These are phyloP conservation scores for Subanguina moxae DNA, from an alignment of 1,140 invertebrate species.

Conservation along the genomic window DNA sequence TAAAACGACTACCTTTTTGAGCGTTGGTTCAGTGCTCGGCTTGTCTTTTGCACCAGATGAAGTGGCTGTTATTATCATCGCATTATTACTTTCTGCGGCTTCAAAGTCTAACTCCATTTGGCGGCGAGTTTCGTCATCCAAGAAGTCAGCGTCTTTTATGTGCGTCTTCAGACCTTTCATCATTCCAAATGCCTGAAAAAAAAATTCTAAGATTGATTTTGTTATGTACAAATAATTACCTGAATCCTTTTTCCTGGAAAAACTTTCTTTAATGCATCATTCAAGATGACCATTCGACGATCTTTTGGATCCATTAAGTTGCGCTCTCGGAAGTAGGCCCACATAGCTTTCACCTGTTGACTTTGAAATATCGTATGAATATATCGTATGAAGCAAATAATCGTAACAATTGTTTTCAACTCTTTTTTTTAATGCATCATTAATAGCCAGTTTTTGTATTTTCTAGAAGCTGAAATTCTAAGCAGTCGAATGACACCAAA, in stretches of 20 bases:
- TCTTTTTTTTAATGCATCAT: too few relatives aligned
- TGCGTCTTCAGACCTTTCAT: conserved; percentile 36
- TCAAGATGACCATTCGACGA: conserved; percentile 34
- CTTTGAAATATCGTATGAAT: too few relatives aligned
- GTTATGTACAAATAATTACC: neutral
- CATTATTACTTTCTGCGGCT: neutral
- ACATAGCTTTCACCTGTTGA: conserved; percentile 26
- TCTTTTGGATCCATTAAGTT: conserved; percentile 35
- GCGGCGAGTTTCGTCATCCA: conserved; percentile 32
- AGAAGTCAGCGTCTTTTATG: conserved; percentile 33
- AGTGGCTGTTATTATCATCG: too few relatives aligned
- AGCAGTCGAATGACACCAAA: too few relatives aligned
- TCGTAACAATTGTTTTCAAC: too few relatives aligned
- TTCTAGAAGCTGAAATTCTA: too few relatives aligned
- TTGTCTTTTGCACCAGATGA: too few relatives aligned
- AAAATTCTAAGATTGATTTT: neutral
- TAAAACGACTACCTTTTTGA: too few relatives aligned
- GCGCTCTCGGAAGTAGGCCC: conserved; percentile 34
- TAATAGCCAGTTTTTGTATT: too few relatives aligned
- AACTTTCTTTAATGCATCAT: conserved; percentile 19
- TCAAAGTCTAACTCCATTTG: conserved; percentile 15
- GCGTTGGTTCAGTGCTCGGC: too few relatives aligned
- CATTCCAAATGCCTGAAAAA: conserved; percentile 40
- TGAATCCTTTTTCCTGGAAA: conserved; percentile 19
- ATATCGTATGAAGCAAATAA: too few relatives aligned